phyloP scores from a whole-genome alignment of 2,888 invertebrate genomes.

The Caenorhabditis sulstoni region DNA sequence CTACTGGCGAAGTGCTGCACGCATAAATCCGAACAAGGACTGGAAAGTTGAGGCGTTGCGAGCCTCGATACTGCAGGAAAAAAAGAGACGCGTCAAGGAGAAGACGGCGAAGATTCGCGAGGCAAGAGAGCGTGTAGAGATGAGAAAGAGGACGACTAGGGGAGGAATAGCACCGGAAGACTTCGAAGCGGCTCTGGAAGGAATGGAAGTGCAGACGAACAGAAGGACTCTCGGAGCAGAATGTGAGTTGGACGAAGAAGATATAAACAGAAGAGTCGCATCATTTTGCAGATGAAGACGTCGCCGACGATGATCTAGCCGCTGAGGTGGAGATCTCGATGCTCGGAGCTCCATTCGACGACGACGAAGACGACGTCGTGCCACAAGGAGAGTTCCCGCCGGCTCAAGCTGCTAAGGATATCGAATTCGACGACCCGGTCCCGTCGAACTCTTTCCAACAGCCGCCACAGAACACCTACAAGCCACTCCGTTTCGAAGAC shows the following conservation, averaged over 20 bases:
- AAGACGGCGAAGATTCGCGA: constrained; percentile 38
- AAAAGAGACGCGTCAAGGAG: constrained; percentile 41
- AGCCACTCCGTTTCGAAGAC: constrained; percentile 81
- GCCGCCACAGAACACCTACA: background rate
- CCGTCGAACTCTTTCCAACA: background rate
- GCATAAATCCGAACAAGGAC: constrained; percentile 54
- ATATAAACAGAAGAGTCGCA: background rate
- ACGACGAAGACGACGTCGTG: constrained; percentile 23
- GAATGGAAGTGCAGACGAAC: background rate
- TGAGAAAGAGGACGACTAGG: background rate
- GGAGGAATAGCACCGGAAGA: constrained; percentile 10
- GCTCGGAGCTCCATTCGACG: constrained; percentile 25
- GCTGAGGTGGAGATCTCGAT: constrained; percentile 43
- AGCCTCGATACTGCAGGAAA: constrained; percentile 38
- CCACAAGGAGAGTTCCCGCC: constrained; percentile 20
- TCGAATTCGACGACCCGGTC: background rate
- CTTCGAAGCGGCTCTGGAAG: constrained; percentile 3
- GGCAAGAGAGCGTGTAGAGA: constrained; percentile 3
- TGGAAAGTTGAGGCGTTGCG: constrained; percentile 54
- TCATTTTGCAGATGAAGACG: constrained; percentile 49
- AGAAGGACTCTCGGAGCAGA: constrained; percentile 50
- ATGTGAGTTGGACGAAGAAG: constrained; percentile 19
- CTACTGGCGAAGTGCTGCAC: constrained; percentile 54
- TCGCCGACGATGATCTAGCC: constrained; percentile 53
- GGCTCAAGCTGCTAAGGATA: background rate